Evolutionary conservation across 2,113 vertebrate genomes (phyloP).

Genomic region (Illadopsis cleaveri): DNA sequence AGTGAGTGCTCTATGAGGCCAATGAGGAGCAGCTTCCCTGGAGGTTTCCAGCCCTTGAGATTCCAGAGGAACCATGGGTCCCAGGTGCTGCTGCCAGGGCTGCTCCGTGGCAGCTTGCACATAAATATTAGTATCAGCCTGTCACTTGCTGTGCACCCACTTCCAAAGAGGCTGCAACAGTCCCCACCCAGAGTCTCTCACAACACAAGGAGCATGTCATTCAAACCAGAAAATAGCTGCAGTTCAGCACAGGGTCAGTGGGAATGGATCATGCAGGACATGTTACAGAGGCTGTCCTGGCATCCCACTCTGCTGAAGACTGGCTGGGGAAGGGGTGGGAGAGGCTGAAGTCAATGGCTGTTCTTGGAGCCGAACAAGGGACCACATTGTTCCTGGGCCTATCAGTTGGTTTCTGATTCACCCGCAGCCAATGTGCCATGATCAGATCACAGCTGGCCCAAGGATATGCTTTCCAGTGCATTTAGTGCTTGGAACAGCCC

Average conservation of each 20-base stretch:
- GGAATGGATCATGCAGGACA: background rate
- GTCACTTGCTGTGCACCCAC: background rate
- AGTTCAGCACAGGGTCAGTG: background rate
- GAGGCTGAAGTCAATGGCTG: background rate
- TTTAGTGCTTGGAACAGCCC: constrained; percentile 75
- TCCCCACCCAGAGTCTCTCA: background rate
- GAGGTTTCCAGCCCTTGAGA: constrained; percentile 14
- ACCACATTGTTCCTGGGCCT: constrained; percentile 67
- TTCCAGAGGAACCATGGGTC: background rate
- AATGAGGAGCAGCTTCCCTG: constrained; percentile 26
- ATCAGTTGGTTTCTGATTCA: constrained; percentile 71
- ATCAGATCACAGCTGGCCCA: constrained; percentile 78
- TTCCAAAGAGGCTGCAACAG: background rate
- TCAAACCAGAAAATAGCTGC: background rate
- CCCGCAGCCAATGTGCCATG: constrained; percentile 44
- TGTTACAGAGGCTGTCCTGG: background rate
- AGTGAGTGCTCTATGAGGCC: background rate
- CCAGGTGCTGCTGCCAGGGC: background rate
- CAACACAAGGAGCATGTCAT: background rate
- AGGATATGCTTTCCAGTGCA: constrained; percentile 76
- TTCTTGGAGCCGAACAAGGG: constrained; percentile 58
- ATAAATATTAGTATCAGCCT: background rate
- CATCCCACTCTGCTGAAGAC: background rate
- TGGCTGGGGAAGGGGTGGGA: background rate
- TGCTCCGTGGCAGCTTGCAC: background rate